Base-by-base conservation (phyloP, 1,140 invertebrate species). In the Neocloeon triangulifer region DNA sequence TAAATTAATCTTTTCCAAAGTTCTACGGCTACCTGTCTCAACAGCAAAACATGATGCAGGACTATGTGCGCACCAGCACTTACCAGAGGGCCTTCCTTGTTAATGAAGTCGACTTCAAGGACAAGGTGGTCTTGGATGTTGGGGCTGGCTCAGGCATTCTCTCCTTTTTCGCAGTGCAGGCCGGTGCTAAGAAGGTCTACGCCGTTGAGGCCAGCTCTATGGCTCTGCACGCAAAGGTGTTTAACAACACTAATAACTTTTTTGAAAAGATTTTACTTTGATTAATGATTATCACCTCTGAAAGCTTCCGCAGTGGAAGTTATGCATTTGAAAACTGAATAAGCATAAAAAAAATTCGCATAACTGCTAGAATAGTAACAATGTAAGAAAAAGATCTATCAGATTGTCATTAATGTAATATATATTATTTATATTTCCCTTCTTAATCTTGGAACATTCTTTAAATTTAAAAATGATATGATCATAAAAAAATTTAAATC, bases 21-120 rank as follows among this genome's bases (percentile, higher is more conserved):
- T 97, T 97, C 58, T 97, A 98, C 58, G 89, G 92, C 33, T 97
- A 95, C 58, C 58, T 99, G 33, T 95, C 88, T 28, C 94, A 99
- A 52, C 94, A 99, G 55, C 94, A 99, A 58, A 99, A 99, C 49
- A 98, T 99, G 94, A 88, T 98, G 80, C 82, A 88, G 61, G 94
- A 98, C 56, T 98, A 94, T 51, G 86, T 98, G 28, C 63, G 94
- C 39, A 99, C 94, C 16, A 88, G 86, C 44, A 97, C 94, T 29
- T 99, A 99, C 56, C 92, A 98, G 53, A 68, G 82, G 45, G 91
- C 94, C 28, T 95, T 99, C 53, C 58, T 95, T 12, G 73, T 79
- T 25, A 99, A 98, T 57, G 58, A 80, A 17, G 65, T 73, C 34
- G 94, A 98, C 53, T 98, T 99, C 51, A 68, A 74, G 45, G 66